Conservation (phyloP, 2,888 invertebrate species). For the Euplagia quadripunctaria region DNA sequence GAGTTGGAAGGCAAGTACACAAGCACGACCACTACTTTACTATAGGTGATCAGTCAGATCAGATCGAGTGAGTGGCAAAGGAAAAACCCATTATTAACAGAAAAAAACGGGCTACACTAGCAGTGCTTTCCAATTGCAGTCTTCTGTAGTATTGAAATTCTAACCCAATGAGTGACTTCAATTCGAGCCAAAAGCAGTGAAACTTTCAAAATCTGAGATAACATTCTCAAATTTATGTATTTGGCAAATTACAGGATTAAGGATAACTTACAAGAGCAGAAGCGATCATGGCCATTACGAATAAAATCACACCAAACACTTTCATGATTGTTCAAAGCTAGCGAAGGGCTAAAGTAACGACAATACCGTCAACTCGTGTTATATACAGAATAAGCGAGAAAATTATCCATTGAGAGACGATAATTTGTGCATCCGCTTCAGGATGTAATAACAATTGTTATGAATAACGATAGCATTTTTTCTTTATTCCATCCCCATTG, state of each 20-base stretch:
- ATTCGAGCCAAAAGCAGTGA: not conserved
- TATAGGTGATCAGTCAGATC: too few relatives aligned
- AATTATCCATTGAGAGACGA: conserved; percentile 8
- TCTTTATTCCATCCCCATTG: not conserved
- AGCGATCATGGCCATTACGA: conserved; percentile 18
- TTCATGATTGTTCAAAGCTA: conserved; percentile 23
- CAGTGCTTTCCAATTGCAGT: not conserved
- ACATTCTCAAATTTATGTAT: too few relatives aligned
- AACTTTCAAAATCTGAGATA: too few relatives aligned
- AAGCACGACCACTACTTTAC: too few relatives aligned
- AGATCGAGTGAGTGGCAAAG: too few relatives aligned
- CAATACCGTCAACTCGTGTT: not conserved
- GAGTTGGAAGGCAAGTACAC: too few relatives aligned
- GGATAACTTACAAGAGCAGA: conserved; percentile 21
- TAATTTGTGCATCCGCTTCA: conserved; percentile 32
- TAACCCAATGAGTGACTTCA: not conserved
- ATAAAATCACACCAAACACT: conserved; percentile 24
- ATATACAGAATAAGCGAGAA: not conserved
- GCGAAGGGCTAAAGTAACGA: conserved; percentile 2
- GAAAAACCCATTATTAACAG: not conserved
- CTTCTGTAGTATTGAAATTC: not conserved
- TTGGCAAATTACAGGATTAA: not conserved
- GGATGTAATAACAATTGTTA: conserved; percentile 9
- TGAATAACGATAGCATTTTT: not conserved
- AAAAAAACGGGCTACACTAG: not conserved